Percentiles rank a stretch among this genome's conserved stretches.
Conservation (phyloP, 2,113 vertebrate species). For the Syngnathoides biaculeatus region DNA sequence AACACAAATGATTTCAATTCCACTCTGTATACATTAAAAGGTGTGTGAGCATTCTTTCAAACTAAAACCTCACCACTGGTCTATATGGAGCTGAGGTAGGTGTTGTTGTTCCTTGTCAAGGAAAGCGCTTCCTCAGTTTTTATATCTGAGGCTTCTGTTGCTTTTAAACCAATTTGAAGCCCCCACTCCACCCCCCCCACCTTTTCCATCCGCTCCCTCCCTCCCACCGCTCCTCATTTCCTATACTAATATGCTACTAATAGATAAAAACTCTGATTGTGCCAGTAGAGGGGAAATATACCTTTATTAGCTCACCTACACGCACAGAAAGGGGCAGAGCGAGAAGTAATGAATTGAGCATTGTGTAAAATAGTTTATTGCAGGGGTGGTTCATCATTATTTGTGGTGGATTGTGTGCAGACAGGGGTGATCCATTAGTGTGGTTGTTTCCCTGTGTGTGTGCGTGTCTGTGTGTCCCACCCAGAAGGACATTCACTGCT, state of each 20-base stretch:
- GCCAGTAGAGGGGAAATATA: slow-evolving; percentile 69
- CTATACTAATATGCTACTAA: slow-evolving; percentile 64
- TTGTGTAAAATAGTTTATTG: slow-evolving; percentile 80
- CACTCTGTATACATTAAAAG: not conserved
- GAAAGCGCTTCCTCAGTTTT: slow-evolving; percentile 26
- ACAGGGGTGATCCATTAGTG: slow-evolving; percentile 81
- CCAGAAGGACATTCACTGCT: slow-evolving; percentile 74
- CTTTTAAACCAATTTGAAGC: slow-evolving; percentile 61
- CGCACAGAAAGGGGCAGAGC: slow-evolving; percentile 39
- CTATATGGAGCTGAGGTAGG: slow-evolving; percentile 7
- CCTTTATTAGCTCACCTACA: slow-evolving; percentile 75
- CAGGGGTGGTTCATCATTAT: slow-evolving; percentile 81
- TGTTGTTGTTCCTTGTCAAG: slow-evolving; percentile 22
- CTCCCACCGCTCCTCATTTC: slow-evolving; percentile 46
- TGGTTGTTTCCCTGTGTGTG: slow-evolving; percentile 63
- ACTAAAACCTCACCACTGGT: slow-evolving; percentile 1
- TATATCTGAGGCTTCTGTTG: slow-evolving; percentile 30
- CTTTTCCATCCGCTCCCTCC: slow-evolving; percentile 29
- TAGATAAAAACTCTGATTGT: slow-evolving; percentile 74
- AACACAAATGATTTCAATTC: not conserved
- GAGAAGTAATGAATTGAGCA: slow-evolving; percentile 76
- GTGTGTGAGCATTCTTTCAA: not conserved
- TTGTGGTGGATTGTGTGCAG: slow-evolving; percentile 75
- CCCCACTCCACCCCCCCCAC: slow-evolving; percentile 35
- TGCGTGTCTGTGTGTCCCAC: slow-evolving; percentile 50